Percentiles rank a stretch among this genome's conserved stretches.
phyloP scores from a whole-genome alignment of 2,888 invertebrate species.

The Xestia rhomboidea region DNA sequence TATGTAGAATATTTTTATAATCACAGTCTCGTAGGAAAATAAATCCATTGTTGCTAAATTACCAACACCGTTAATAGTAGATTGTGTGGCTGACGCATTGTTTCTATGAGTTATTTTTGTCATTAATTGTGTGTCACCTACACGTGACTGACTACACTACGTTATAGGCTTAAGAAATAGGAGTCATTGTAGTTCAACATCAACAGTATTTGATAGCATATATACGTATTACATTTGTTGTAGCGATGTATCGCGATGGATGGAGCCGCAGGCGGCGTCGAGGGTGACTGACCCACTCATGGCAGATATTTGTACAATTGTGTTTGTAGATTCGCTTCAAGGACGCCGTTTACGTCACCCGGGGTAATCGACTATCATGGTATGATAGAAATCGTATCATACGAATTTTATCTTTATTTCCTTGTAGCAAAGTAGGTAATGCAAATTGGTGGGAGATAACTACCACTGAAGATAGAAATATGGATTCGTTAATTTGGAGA shows the following conservation, averaged over 20 bases:
- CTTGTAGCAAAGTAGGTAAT: conserved; percentile 66
- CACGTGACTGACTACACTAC: conserved; percentile 54
- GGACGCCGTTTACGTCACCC: conserved; percentile 87
- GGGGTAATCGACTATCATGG: conserved; percentile 75
- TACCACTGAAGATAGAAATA: conserved; percentile 40
- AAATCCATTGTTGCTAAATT: conserved; percentile 68
- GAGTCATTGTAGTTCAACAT: conserved; percentile 68
- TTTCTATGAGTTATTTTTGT: conserved; percentile 68
- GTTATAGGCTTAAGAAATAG: conserved; percentile 45
- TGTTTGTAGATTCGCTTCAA: conserved; percentile 86
- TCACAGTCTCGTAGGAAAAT: conserved; percentile 54
- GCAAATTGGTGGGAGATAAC: conserved; percentile 39
- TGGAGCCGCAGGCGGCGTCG: conserved; percentile 68
- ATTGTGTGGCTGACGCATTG: conserved; percentile 60
- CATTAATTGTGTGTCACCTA: conserved; percentile 71
- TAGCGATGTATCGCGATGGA: conserved; percentile 57
- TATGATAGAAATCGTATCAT: conserved; percentile 64
- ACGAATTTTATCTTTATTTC: conserved; percentile 74
- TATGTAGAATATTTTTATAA: conserved; percentile 39
- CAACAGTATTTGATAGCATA: conserved; percentile 60
- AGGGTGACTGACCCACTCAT: conserved; percentile 85
- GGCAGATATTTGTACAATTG: conserved; percentile 86
- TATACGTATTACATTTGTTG: conserved; percentile 39
- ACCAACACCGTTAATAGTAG: conserved; percentile 65
- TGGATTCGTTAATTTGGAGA: conserved; percentile 55